These are phyloP conservation scores for Galagoides demidoff DNA, from an alignment of 2,797 vertebrate species.

Conservation along the genomic window DNA sequence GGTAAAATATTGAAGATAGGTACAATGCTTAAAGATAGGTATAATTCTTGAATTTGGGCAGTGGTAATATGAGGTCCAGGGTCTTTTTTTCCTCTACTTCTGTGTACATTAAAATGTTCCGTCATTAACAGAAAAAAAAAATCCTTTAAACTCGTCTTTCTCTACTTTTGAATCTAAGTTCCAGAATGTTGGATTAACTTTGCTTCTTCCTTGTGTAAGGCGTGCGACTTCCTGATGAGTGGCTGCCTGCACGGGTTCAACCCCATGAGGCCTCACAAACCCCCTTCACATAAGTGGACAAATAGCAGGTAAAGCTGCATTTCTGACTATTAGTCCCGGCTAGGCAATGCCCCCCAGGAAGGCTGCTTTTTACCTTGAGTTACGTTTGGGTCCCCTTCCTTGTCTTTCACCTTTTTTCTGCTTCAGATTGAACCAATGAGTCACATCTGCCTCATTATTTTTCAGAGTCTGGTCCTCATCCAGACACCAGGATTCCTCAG, in stretches of 20 bases:
- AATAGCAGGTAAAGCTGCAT: background rate
- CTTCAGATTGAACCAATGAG: slow-evolving; percentile 21
- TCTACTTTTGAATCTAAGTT: background rate
- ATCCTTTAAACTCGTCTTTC: background rate
- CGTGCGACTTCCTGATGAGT: background rate
- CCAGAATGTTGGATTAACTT: background rate
- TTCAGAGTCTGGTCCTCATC: background rate
- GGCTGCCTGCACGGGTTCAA: background rate
- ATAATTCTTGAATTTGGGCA: background rate
- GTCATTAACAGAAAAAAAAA: background rate
- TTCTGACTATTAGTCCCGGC: slow-evolving; percentile 26
- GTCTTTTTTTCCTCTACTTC: slow-evolving; percentile 1
- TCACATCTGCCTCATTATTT: slow-evolving; percentile 58
- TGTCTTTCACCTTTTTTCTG: slow-evolving; percentile 12
- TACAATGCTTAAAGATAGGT: too few relatives aligned
- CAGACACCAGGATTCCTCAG: slow-evolving; percentile 46
- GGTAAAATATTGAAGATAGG: background rate
- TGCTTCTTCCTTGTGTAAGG: slow-evolving; percentile 10
- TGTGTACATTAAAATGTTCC: background rate
- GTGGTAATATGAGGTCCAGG: background rate
- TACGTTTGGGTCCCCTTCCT: slow-evolving; percentile 47
- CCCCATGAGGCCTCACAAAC: background rate
- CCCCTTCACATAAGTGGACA: background rate
- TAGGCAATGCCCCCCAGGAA: background rate
- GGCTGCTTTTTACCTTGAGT: background rate